Evolutionary conservation across 92 coral and sea anemone species (phyloP), one percentile per base, ranked within the genome.

Genomic region (Actinostola sp.): DNA sequence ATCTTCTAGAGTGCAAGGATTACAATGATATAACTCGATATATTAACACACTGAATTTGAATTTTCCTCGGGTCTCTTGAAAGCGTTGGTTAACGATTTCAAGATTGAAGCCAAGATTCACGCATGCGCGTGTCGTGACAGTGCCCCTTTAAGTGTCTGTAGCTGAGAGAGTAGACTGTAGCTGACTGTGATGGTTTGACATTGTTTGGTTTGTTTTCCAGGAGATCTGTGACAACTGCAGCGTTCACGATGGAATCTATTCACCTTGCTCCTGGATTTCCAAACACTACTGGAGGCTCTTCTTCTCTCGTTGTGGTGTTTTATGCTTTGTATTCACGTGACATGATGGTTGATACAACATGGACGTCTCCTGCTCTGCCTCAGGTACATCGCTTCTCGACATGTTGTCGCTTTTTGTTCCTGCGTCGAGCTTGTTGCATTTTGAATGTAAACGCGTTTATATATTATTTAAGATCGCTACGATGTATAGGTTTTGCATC

Each of bases 201-300:
- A 7, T 39, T 39, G 45, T 39, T 39, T 39, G 7, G 7, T 39
- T 46, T 46, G 19, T 3, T 27, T 28, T 29, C 3, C 44, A 68
- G 74, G 62, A 68, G 61, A 43, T 51, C 51, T 30, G 16, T 14
- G 29, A 39, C 30, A 33, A 61, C 13, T 43, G 14, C 69, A 63
- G 30, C 10, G 17, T 73, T 75, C 42, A 75, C 50, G 8, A 35
- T 45, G 34, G 32, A 2, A 6, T 60, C 66, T n/a, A 39, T 75
- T 54, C 81, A 75, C 49, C 52, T 75, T 35, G 73, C 66, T 64
- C 81, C 81, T 63, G 72, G 54, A 14, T 75, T 63, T 38, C 81
- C 81, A 12, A 31, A 50, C n/a, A 29, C 61, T 33, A n/a, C n/a
- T 20, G 72, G 62, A 13, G 26, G 33, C 8, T 64, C n/a, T 23